Evolutionary conservation across 2,888 invertebrate species (phyloP).

Genomic region (Leuctra nigra): DNA sequence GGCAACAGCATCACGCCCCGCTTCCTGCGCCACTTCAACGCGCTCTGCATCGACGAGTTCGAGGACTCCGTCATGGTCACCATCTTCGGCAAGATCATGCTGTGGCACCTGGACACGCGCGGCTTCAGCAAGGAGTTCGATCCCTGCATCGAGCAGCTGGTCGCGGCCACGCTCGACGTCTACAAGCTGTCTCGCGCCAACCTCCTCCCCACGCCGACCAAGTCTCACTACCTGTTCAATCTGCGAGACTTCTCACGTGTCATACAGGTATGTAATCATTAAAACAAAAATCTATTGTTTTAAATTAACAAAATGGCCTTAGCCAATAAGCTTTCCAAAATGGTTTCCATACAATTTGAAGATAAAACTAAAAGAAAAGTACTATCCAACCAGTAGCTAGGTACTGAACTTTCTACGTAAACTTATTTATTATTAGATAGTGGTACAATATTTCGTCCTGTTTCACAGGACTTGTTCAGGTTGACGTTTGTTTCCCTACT

Average conservation of each 20-base stretch:
- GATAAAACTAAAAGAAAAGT: not conserved
- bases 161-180: slow-evolving; percentile 76
- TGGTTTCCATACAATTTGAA: not conserved
- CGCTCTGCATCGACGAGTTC: slow-evolving; percentile 83
- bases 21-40: slow-evolving; percentile 80
- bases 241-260: slow-evolving; percentile 90
- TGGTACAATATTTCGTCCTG: too few relatives aligned
- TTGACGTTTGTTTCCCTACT: too few relatives aligned
- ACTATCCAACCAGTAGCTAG: too few relatives aligned
- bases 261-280: too few relatives aligned
- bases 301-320: too few relatives aligned
- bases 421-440: too few relatives aligned
- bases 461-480: too few relatives aligned
- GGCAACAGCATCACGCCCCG: slow-evolving; percentile 77
- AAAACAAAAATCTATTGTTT: not conserved
- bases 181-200: slow-evolving; percentile 77
- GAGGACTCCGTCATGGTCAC: slow-evolving; percentile 73
- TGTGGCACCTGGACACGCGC: slow-evolving; percentile 94
- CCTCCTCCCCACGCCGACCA: slow-evolving; percentile 85
- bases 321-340: too few relatives aligned
- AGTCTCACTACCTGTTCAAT: slow-evolving; percentile 93
- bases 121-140: slow-evolving; percentile 94
- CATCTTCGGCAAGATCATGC: slow-evolving; percentile 83
- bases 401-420: too few relatives aligned
- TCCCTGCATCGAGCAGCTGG: slow-evolving; percentile 84